A percentile compares a stretch with the other conserved stretches of the same genome.
These are phyloP conservation scores for Clarias magur DNA, from an alignment of 2,113 vertebrate genomes.

Conservation along the genomic window DNA sequence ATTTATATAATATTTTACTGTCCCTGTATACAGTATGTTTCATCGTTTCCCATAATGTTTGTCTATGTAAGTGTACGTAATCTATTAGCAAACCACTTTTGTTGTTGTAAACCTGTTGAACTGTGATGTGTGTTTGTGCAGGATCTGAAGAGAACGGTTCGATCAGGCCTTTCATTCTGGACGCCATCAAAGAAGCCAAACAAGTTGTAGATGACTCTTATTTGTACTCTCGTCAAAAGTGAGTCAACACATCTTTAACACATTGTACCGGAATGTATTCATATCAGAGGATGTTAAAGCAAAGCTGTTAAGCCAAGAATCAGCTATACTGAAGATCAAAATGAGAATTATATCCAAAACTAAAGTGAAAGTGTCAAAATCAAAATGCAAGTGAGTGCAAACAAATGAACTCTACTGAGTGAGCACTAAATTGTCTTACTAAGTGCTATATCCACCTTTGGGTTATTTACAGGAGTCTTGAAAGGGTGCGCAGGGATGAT, in stretches of 20 bases:
- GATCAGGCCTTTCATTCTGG: slow-evolving; percentile 63
- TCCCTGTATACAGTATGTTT: no score
- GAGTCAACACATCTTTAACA: slow-evolving; percentile 47
- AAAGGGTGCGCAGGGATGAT: slow-evolving; percentile 65
- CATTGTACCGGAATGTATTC: background rate
- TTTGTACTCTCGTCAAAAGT: slow-evolving; percentile 73
- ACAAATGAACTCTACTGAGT: background rate
- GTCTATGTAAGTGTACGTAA: background rate
- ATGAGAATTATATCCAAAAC: background rate
- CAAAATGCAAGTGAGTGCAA: background rate
- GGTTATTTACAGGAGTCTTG: slow-evolving; percentile 74
- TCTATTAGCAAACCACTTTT: no score
- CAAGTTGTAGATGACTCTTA: slow-evolving; percentile 80
- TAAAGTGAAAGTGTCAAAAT: no score
- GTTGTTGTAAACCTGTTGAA: background rate
- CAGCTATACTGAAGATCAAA: background rate
- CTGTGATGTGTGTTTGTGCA: background rate
- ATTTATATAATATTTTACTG: no score
- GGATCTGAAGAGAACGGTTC: slow-evolving; percentile 53
- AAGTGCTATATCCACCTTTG: background rate
- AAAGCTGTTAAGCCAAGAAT: background rate
- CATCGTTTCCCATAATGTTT: no score
- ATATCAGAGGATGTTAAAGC: background rate
- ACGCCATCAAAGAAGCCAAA: slow-evolving; percentile 77
- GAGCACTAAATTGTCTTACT: background rate